phyloP scores from a whole-genome alignment of 2,888 invertebrate genomes.

The Drosophila recens region DNA sequence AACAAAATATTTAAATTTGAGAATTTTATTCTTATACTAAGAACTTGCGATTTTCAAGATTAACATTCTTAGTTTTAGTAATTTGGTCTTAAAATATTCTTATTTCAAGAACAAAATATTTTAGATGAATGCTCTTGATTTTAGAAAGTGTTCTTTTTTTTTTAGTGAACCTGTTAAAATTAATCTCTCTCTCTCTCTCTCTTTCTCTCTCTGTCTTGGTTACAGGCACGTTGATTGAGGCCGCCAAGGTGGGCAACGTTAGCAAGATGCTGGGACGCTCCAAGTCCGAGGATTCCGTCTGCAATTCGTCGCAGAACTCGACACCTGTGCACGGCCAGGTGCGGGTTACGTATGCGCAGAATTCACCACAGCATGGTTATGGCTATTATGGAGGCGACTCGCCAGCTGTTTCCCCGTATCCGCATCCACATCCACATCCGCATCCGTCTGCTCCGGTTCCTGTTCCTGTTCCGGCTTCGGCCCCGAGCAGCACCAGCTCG shows the following conservation, averaged over 20 bases:
- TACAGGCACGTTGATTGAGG: conserved; percentile 91
- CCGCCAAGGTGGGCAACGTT: conserved; percentile 92
- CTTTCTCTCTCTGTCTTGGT: not conserved
- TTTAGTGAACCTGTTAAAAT: too few relatives aligned
- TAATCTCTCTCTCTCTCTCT: too few relatives aligned
- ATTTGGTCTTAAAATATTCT: too few relatives aligned
- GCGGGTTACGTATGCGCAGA: conserved; percentile 84
- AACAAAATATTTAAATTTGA: too few relatives aligned
- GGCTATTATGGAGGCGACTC: conserved; percentile 46
- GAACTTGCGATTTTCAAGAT: too few relatives aligned
- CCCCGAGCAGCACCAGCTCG: conserved; percentile 14
- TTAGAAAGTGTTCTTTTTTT: too few relatives aligned
- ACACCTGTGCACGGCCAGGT: conserved; percentile 90
- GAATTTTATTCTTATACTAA: too few relatives aligned
- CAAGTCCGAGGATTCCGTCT: conserved; percentile 93
- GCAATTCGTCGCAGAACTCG: conserved; percentile 87
- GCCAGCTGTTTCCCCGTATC: conserved; percentile 9
- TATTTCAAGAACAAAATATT: too few relatives aligned
- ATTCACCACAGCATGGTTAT: conserved; percentile 71
- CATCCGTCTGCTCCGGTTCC: not conserved
- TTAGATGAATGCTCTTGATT: too few relatives aligned
- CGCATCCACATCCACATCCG: conserved; percentile 9
- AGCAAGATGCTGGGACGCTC: conserved; percentile 92
- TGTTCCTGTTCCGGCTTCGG: conserved; percentile 1
- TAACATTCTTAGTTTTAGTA: too few relatives aligned